A percentile compares a stretch with the other conserved stretches of the same genome.
Conservation (phyloP, 35 echinoderm and acorn worm species). For the Ophioderma brevispina region DNA sequence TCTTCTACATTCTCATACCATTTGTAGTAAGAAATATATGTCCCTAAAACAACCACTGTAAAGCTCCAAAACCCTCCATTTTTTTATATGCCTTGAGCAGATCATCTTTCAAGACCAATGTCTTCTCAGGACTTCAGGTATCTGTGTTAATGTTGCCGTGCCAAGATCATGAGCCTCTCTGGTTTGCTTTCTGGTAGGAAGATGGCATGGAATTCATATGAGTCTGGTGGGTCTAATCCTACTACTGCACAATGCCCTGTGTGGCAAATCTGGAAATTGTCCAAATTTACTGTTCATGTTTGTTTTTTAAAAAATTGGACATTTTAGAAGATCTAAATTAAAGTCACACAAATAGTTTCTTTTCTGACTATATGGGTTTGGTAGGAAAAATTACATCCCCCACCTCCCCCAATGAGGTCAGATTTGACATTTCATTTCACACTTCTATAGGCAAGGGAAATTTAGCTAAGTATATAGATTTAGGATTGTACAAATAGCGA, state of each 20-base stretch:
- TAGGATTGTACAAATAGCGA: too few relatives aligned
- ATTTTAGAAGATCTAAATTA: too few relatives aligned
- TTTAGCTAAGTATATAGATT: too few relatives aligned
- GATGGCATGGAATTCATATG: constrained; percentile 95
- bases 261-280: too few relatives aligned
- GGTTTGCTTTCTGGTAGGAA: constrained; percentile 87
- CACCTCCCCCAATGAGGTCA: too few relatives aligned
- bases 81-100: constrained; percentile 73
- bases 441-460: too few relatives aligned
- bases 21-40: constrained; percentile 91
- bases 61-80: constrained; percentile 76
- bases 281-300: too few relatives aligned
- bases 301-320: too few relatives aligned
- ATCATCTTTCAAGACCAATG: constrained; percentile 80
- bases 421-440: too few relatives aligned
- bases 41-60: constrained; percentile 85
- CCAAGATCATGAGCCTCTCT: constrained; percentile 86
- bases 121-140: constrained; percentile 95
- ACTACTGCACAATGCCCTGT: constrained; percentile 90
- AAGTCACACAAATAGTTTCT: too few relatives aligned
- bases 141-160: constrained; percentile 85
- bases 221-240: constrained; percentile 93
- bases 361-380: too few relatives aligned
- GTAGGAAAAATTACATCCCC: too few relatives aligned
- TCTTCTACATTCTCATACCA: constrained; percentile 59